Evolutionary conservation across 2,113 vertebrate species (phyloP).

Genomic region (Catagonus wagneri): DNA sequence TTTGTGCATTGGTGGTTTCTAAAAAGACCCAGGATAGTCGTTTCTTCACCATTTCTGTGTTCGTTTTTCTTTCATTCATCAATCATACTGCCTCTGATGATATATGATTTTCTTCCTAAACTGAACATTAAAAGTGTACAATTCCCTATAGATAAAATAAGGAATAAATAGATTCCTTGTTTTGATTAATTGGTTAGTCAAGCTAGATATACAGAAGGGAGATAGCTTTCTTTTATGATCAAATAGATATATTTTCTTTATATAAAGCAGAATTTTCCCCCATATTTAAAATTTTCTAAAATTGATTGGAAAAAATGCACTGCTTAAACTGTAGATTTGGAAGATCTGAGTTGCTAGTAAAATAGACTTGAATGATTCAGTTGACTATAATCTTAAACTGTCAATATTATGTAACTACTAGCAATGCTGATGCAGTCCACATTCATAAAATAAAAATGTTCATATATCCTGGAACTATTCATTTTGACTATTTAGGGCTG

Average conservation of each 20-base stretch:
- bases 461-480: neutral
- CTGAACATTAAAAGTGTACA: slow-evolving; percentile 8
- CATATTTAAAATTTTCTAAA: slow-evolving; percentile 46
- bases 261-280: neutral
- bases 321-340: neutral
- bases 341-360: slow-evolving; percentile 14
- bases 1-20: neutral
- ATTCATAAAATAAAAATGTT: slow-evolving; percentile 17
- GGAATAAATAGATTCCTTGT: neutral
- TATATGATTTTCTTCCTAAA: slow-evolving; percentile 19
- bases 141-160: neutral
- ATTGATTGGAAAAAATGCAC: neutral
- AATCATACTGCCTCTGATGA: neutral
- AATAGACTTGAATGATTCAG: slow-evolving; percentile 21
- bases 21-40: neutral
- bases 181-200: neutral
- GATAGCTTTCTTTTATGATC: neutral
- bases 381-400: neutral
- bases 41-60: slow-evolving; percentile 22
- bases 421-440: neutral
- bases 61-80: slow-evolving; percentile 25
- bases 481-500: slow-evolving; percentile 14
- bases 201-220: neutral
- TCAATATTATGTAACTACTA: neutral
- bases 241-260: slow-evolving; percentile 41